Evolutionary conservation across 2,797 vertebrate genomes (phyloP), one percentile per base, ranked within the genome.

Genomic region (Acanthiza pusilla): DNA sequence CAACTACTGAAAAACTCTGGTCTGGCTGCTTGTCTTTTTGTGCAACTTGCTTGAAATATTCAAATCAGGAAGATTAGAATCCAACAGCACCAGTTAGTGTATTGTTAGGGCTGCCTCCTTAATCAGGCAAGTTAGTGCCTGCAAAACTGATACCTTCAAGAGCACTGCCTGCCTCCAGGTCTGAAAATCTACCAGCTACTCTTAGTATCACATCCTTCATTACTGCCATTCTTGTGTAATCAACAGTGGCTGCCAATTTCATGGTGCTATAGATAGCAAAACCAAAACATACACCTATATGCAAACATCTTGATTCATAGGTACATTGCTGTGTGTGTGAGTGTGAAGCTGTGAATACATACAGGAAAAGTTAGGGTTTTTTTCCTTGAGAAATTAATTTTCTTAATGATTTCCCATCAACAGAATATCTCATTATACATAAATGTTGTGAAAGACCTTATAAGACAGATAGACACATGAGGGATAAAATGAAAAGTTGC

Each of bases 381-480:
- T 90, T 88, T 76, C 14, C 85, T 57, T 63, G 27, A 73, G 21
- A 96, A 94, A 93, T 84, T 84, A 94, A 88, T 95, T 96, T 96
- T 93, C 76, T 76, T 71, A 67, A 72, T 63, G 65, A 86, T 88
- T 91, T 90, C 22, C 11, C 9, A 79, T 79, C 60, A 94, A 57
- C 60, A 85, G 66, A 88, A 57, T 17, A 71, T 76, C 63, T 90
- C n/a, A 25, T 89, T 77, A 36, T 53, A 70, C 57, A 51, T 57
- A 95, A 96, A 95, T 91, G 29, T 95, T 95, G 67, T 91, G 95
- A 96, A 91, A 96, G 83, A 82, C 65, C 60, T 84, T 90, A 53
- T 66, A 85, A 93, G 74, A 90, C 60, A 82, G 88, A 71, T 5
- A 94, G 80, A 85, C 80, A 83, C 13, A 73, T 15, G 19, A 91